phyloP scores from a whole-genome alignment of 2,888 invertebrate species.

The Chalcosyrphus nemorum region DNA sequence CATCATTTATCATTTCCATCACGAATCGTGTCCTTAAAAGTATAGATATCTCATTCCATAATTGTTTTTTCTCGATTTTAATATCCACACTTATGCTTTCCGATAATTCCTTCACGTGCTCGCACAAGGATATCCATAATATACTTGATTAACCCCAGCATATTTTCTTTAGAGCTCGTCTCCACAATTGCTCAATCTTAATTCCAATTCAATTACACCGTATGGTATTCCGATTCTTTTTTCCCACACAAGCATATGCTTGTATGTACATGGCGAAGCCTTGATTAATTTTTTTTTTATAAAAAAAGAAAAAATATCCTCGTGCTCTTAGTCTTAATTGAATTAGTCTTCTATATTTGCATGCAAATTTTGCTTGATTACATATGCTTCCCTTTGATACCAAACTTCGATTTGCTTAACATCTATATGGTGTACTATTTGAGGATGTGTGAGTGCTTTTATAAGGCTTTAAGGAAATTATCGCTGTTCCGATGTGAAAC shows the following conservation, averaged over 20 bases:
- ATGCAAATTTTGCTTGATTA: constrained; percentile 36
- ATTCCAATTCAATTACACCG: constrained; percentile 13
- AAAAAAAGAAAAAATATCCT: too few relatives aligned
- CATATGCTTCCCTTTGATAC: neutral
- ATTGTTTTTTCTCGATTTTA: too few relatives aligned
- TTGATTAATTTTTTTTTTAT: too few relatives aligned
- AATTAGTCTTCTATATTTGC: constrained; percentile 57
- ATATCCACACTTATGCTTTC: neutral
- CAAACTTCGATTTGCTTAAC: neutral
- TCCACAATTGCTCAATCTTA: constrained; percentile 22
- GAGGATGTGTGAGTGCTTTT: neutral
- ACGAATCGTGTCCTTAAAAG: too few relatives aligned
- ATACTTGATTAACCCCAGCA: constrained; percentile 3
- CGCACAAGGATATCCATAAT: constrained; percentile 9
- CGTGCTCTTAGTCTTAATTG: constrained; percentile 41
- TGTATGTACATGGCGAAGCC: too few relatives aligned
- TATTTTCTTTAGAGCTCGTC: neutral
- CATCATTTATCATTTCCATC: too few relatives aligned
- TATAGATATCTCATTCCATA: too few relatives aligned
- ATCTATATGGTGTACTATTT: neutral
- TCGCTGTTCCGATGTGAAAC: too few relatives aligned
- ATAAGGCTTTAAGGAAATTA: constrained; percentile 1
- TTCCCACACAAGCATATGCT: neutral
- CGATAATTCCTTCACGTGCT: neutral
- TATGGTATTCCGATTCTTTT: constrained; percentile 6